These are phyloP conservation scores for Protodeltote pygarga DNA, from an alignment of 2,888 invertebrate species.

Conservation along the genomic window DNA sequence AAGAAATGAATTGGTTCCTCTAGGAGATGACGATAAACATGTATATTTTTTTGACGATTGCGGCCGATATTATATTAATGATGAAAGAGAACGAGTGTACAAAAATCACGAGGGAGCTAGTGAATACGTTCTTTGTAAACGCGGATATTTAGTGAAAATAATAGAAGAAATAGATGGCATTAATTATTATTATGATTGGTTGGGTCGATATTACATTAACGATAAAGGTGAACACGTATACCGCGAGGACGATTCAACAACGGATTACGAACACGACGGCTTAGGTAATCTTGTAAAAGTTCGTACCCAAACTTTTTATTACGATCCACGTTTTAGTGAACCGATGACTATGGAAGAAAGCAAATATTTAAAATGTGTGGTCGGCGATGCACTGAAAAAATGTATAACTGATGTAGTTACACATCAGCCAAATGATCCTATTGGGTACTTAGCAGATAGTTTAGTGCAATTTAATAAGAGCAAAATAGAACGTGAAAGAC, in stretches of 20 bases:
- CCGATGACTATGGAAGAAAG: slow-evolving; percentile 49
- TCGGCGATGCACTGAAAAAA: slow-evolving; percentile 56
- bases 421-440: slow-evolving; percentile 59
- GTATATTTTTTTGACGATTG: slow-evolving; percentile 59
- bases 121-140: slow-evolving; percentile 49
- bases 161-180: slow-evolving; percentile 45
- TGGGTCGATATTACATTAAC: slow-evolving; percentile 54
- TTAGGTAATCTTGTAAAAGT: slow-evolving; percentile 53
- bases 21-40: slow-evolving; percentile 50
- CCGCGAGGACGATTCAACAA: slow-evolving; percentile 34
- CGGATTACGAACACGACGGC: slow-evolving; percentile 50
- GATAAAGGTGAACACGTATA: slow-evolving; percentile 47
- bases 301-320: slow-evolving; percentile 1
- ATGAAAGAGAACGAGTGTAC: slow-evolving; percentile 43
- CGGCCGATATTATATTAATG: slow-evolving; percentile 55
- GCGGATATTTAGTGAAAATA: slow-evolving; percentile 48
- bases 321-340: slow-evolving; percentile 27
- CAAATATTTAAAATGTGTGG: slow-evolving; percentile 50
- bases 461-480: slow-evolving; percentile 50
- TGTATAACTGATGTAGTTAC: slow-evolving; percentile 59
- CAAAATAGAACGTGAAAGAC: slow-evolving; percentile 25
- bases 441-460: slow-evolving; percentile 52
- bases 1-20: slow-evolving; percentile 40
- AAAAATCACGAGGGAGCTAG: slow-evolving; percentile 47
- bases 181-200: slow-evolving; percentile 51